A percentile compares a stretch with the other conserved stretches of the same genome.
Conservation (phyloP, 2,888 invertebrate genomes). For the Clusia tigrina region DNA sequence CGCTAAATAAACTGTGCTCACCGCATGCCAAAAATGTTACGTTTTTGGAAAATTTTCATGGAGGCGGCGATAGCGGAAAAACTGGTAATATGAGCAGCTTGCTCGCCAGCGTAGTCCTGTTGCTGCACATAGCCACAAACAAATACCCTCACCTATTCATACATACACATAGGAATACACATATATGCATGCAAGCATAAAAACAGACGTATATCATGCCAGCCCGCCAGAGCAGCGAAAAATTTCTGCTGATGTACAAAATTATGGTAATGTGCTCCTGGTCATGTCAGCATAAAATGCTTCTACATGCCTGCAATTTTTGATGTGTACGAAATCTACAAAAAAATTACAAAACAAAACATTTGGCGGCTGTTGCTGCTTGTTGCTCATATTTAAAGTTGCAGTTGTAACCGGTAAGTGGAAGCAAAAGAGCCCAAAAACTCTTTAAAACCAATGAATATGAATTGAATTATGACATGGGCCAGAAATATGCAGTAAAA, state of each 20-base stretch:
- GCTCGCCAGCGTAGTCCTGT: not conserved
- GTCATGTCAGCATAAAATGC: conserved; percentile 45
- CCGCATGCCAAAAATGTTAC: conserved; percentile 55
- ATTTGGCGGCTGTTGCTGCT: conserved; percentile 28
- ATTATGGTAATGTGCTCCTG: conserved; percentile 33
- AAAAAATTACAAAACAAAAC: not conserved
- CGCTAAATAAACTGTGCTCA: conserved; percentile 60
- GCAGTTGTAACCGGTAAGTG: no score
- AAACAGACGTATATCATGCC: not conserved
- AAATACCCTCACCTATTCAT: no score
- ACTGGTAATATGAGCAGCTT: no score
- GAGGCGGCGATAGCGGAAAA: no score
- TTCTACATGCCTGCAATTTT: not conserved
- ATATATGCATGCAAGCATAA: not conserved
- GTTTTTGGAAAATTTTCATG: not conserved
- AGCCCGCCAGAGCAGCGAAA: not conserved
- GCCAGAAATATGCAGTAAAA: no score
- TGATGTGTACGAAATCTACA: not conserved
- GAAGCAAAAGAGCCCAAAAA: no score
- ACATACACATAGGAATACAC: not conserved
- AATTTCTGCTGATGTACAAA: conserved; percentile 4
- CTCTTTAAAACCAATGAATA: no score
- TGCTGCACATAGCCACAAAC: not conserved
- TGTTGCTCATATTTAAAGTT: no score
- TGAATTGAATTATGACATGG: no score